A percentile compares a stretch with the other conserved stretches of the same genome.
Evolutionary conservation across 2,113 vertebrate species (phyloP).

Genomic region (Holacanthus passer): DNA sequence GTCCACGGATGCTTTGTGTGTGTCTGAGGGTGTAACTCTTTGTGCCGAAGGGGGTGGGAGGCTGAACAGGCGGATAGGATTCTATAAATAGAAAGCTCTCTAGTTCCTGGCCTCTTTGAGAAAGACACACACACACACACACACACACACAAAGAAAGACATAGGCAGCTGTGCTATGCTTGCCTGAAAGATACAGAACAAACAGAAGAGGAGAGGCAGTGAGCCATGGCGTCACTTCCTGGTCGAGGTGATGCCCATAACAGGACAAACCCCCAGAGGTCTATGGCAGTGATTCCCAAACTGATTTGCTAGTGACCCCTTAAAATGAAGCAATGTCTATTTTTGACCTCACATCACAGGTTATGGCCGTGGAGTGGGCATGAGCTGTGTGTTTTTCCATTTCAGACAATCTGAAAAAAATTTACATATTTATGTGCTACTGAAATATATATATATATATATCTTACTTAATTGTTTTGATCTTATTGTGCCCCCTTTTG

Average conservation of each 20-base stretch:
- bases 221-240: constrained; percentile 52
- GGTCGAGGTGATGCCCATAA: constrained; percentile 47
- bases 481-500: not conserved
- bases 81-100: constrained; percentile 77
- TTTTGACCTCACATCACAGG: not conserved
- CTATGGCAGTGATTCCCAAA: constrained; percentile 6
- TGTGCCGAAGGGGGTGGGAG: constrained; percentile 61
- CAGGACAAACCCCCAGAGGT: constrained; percentile 12
- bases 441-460: too few relatives aligned
- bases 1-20: constrained; percentile 61
- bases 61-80: constrained; percentile 53
- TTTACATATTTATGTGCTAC: too few relatives aligned
- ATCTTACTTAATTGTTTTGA: not conserved
- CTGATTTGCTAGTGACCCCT: not conserved
- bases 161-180: constrained; percentile 20
- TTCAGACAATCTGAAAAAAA: not conserved
- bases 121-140: not conserved
- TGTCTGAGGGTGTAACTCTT: constrained; percentile 69
- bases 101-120: constrained; percentile 57
- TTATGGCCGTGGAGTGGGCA: not conserved
- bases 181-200: constrained; percentile 32
- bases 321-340: not conserved
- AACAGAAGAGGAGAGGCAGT: constrained; percentile 28
- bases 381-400: not conserved
- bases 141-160: constrained; percentile 29